Evolutionary conservation across 2,888 invertebrate genomes (phyloP), one percentile per base, ranked within the genome.

Genomic region (Tenthredo notha): DNA sequence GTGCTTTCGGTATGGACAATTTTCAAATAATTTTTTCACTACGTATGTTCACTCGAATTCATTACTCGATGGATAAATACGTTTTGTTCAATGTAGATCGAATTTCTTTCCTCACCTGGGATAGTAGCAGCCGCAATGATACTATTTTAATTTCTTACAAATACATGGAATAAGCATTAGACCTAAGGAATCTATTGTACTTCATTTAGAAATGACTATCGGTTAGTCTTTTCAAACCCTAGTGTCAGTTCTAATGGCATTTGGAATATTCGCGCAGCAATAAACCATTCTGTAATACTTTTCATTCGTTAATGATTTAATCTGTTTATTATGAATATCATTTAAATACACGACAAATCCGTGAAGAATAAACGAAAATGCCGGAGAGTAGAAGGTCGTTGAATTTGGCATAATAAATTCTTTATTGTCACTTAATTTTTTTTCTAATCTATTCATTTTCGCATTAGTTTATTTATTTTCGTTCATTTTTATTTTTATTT

Each of bases 41-140:
- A 12, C 33, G 21, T 29, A 37, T 37, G n/a, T 70, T 6, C 18
- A 37, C 21, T 37, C 5, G 37, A 37, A 70, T 70, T 5, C 33
- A 33, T 70, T 37, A 37, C 37, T 37, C 18, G 0, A 37, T 70
- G n/a, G 29, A 33, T 10, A 15, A 37, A 70, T 15, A 67, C 6
- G 15, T 65, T 29, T 15, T 29, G 25, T 67, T 25, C 67, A 67
- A 37, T 9, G 37, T 70, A 37, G 33, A 21, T 29, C 29, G n/a
- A 75, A 75, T n/a, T 25, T 47, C 47, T 50, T 43, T 47, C 29
- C 47, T 50, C 33, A 37, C 25, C 25, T 25, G 47, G 75, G 15
- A 47, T 89, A 90, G 90, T 90, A 90, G 90, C 90, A 91, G 90
- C 89, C 90, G 90, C 90, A 88, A 89, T 88, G 86, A 86, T 86